Evolutionary conservation across 2,888 invertebrate genomes (phyloP), one percentile per base, ranked within the genome.

Genomic region (Tubiluchus corallicola): DNA sequence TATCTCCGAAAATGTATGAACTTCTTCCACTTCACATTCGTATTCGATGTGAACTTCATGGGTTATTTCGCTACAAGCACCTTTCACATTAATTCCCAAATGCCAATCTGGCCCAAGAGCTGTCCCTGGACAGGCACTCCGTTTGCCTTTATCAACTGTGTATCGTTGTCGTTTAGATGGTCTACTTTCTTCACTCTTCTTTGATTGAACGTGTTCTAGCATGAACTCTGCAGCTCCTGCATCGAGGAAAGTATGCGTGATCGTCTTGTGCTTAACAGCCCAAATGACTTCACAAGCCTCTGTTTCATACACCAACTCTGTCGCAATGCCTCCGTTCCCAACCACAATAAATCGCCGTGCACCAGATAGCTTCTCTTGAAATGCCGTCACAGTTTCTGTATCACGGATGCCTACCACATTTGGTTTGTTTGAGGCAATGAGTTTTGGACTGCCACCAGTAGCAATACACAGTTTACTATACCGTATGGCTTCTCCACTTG

Each of bases 71-170:
- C 45, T 15, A 21, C 19, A 43, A 17, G 43, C 52, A 4, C 76
- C 75, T 55, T 65, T 68, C 46, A 77, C 72, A 43, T 72, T 64
- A 21, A 82, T 68, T 55, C 73, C 74, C 47, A 71, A 70, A 55
- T 82, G 82, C 98, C 98, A 98, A 66, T 98, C 92, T 4, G 96
- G 96, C 0, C 98, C 98, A 44, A 98, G 69, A 2, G 98, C 92
- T 49, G 88, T 83, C 9, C 94, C 92, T 4, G 50, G 21, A 20
- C 67, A 68, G 49, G 73, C 72, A 53, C 77, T 74, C 39, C 5
- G 41, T 5, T 37, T 16, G 5, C 4, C 38, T 19, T 41, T 9
- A 16, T 20, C 43, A 17, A 29, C 39, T 43, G 71, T 68, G 57
- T 77, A 83, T 29, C 77, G 70, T 68, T 78, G 74, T 53, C 81